Base-by-base conservation (phyloP, 2,113 vertebrate genomes). In the Desmodus rotundus region DNA sequence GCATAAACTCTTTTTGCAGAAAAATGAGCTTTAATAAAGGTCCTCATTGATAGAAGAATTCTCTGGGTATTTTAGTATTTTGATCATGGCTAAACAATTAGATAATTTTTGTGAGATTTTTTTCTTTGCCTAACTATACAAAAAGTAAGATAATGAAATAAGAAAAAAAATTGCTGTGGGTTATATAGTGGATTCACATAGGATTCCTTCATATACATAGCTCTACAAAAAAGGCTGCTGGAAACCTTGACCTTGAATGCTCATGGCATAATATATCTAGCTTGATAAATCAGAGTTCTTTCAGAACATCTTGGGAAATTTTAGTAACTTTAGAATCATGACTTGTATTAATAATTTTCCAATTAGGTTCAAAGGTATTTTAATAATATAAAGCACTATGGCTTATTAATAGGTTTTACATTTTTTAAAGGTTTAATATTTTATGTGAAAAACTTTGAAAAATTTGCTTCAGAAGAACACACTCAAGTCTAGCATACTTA, bases 371-470 rank as follows among this genome's bases (percentile, higher is more conserved):
- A 87, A 94, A 95, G 26, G 45, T 90, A 87, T 78, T 96, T 96
- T 93, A 92, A 74, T 95, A 95, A 85, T 85, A 83, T 86, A 73
- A 9, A 50, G 19, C 33, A 45, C 5, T 80, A 43, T 90, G 61
- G 28, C 85, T 97, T 96, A 65, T 94, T 92, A 88, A 92, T 96
- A 72, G 41, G 15, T 74, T 93, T 92, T 93, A 70, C 50, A 92
- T 89, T 93, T 96, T 97, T 91, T 4, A 88, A 95, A 58, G 91
- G 6, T 92, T 96, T 90, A 95, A 96, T 93, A 26, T 85, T 97
- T 96, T 92, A 95, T 87, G 17, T 94, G 58, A 86, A 96, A 94
- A 85, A 77, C 10, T 86, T 78, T 92, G 73, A 67, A 73, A 96
- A 80, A 52, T 87, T 5, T 84, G 33, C 26, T 97, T 93, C 47